phyloP scores from a whole-genome alignment of 2,113 vertebrate species.

The Tursiops truncatus region DNA sequence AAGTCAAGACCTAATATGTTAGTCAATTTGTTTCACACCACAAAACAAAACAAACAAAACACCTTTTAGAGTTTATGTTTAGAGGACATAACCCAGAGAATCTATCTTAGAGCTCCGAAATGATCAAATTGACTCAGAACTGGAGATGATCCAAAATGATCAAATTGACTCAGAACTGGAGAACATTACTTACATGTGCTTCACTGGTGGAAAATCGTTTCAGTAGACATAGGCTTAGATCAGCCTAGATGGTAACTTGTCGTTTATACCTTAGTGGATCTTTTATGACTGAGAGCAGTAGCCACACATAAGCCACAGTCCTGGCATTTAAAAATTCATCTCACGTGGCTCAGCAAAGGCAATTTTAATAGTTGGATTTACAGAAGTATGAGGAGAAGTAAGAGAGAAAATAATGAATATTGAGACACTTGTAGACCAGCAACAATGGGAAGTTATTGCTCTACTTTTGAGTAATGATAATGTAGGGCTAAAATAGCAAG shows the following conservation, averaged over 20 bases:
- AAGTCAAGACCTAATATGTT: neutral
- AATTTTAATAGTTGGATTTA: neutral
- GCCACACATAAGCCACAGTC: neutral
- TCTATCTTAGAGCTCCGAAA: neutral
- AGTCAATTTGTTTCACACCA: neutral
- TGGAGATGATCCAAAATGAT: neutral
- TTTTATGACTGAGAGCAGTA: neutral
- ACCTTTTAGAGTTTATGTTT: neutral
- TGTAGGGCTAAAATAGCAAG: neutral
- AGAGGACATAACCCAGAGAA: neutral
- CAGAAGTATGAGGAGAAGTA: neutral
- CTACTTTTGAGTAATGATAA: neutral
- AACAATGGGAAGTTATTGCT: neutral
- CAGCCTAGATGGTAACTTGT: neutral
- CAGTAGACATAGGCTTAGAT: neutral
- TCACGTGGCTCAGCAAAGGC: neutral
- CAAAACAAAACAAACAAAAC: neutral
- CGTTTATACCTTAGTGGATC: too few relatives aligned
- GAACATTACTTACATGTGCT: neutral
- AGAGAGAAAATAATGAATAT: neutral
- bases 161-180: neutral
- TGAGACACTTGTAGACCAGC: neutral
- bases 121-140: neutral
- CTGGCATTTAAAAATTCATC: neutral
- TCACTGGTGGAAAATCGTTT: neutral